These are phyloP conservation scores for Acomys russatus DNA, from an alignment of 2,797 vertebrate genomes.

Conservation along the genomic window DNA sequence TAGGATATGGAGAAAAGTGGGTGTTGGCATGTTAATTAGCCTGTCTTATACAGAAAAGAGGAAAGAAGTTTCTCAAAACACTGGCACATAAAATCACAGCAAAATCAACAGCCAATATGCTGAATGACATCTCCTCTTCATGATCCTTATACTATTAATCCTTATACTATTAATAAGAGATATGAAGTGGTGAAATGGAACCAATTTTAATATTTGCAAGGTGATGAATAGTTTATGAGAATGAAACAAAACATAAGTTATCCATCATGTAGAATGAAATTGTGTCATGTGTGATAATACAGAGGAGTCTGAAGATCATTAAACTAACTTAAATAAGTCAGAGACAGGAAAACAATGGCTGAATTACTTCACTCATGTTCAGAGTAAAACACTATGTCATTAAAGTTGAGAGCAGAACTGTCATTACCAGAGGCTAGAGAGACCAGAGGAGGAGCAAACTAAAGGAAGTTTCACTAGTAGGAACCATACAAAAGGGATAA, in stretches of 20 bases:
- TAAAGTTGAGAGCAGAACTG: neutral
- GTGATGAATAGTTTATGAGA: neutral
- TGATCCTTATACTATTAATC: neutral
- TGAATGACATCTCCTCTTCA: neutral
- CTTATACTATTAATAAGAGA: neutral
- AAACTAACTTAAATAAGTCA: neutral
- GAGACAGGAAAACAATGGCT: neutral
- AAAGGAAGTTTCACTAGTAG: neutral
- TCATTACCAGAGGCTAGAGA: neutral
- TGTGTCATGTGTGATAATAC: neutral
- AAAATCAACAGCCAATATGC: neutral
- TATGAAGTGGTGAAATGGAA: neutral
- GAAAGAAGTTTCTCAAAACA: neutral
- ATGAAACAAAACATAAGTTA: neutral
- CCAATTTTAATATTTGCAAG: neutral
- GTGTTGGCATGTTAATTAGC: neutral
- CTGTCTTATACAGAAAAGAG: neutral
- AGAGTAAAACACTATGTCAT: no score
- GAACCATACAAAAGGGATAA: neutral
- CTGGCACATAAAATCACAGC: neutral
- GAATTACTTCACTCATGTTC: neutral
- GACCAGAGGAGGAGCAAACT: fast-evolving
- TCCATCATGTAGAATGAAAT: neutral
- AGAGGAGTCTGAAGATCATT: neutral
- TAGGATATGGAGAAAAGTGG: neutral